These are phyloP conservation scores for Porites cylindrica DNA, from an alignment of 92 coral and sea anemone species.

Conservation along the genomic window DNA sequence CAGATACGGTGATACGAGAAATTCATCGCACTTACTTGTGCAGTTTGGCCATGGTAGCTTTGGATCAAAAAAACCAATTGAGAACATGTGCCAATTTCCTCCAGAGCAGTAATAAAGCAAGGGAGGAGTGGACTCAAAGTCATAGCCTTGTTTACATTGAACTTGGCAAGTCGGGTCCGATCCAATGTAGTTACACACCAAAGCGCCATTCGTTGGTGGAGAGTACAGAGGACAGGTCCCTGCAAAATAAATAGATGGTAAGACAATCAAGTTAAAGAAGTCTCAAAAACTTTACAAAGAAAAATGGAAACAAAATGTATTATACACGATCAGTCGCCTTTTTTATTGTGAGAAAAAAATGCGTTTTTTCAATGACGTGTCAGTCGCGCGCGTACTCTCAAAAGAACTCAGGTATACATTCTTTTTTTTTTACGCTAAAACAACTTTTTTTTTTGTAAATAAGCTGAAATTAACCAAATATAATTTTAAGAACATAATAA, in stretches of 20 bases:
- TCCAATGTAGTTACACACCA: constrained; percentile 31
- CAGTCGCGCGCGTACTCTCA: too few species aligned
- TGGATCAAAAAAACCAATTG: neutral
- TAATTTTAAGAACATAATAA: too few species aligned
- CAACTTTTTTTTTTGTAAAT: too few species aligned
- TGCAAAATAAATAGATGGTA: neutral
- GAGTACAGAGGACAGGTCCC: constrained; percentile 61
- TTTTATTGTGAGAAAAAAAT: too few species aligned
- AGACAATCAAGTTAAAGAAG: too few species aligned
- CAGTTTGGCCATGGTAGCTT: constrained; percentile 82
- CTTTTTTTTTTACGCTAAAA: too few species aligned
- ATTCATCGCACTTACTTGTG: constrained; percentile 56
- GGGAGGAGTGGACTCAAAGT: constrained; percentile 69
- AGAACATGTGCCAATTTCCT: constrained; percentile 52
- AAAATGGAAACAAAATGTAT: too few species aligned
- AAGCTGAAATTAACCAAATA: too few species aligned
- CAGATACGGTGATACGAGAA: neutral
- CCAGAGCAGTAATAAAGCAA: constrained; percentile 46
- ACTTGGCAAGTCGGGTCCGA: constrained; percentile 19
- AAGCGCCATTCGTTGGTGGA: constrained; percentile 74
- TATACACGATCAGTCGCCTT: too few species aligned
- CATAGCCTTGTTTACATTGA: constrained; percentile 41
- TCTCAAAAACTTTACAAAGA: too few species aligned
- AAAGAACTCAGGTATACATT: too few species aligned
- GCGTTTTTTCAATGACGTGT: too few species aligned